These are phyloP conservation scores for Cyphomyrus plagiostoma DNA, from an alignment of 2,113 vertebrate species.

Conservation along the genomic window DNA sequence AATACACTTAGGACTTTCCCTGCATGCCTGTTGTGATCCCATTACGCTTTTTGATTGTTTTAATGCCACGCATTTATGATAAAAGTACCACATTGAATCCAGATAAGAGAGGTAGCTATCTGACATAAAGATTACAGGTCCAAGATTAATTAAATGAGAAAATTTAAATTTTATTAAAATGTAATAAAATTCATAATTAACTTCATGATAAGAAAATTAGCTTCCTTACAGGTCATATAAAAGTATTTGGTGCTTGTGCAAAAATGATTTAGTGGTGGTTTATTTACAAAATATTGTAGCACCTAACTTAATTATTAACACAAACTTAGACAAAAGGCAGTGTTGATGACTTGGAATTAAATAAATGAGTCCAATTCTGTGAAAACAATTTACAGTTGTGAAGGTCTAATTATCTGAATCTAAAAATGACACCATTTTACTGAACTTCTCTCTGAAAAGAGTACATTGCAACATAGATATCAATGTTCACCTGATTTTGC, in stretches of 20 bases:
- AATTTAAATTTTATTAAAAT: conserved; percentile 10
- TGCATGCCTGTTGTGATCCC: background rate
- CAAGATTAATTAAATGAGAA: conserved; percentile 9
- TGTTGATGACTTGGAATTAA: background rate
- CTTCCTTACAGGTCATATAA: background rate
- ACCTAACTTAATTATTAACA: background rate
- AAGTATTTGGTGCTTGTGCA: conserved; percentile 1
- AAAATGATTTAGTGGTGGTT: background rate
- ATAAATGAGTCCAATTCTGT: background rate
- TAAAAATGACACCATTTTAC: background rate
- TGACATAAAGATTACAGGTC: conserved; percentile 13
- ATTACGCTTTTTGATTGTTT: background rate
- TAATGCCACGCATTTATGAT: conserved; percentile 3
- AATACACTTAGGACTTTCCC: background rate
- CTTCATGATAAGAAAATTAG: background rate
- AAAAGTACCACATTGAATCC: background rate
- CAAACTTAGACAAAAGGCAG: background rate
- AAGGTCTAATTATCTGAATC: background rate
- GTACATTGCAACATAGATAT: background rate
- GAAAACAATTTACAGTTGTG: background rate
- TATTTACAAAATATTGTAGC: background rate
- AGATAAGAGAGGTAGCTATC: background rate
- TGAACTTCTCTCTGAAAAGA: background rate
- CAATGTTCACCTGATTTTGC: background rate
- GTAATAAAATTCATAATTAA: conserved; percentile 20